Evolutionary conservation across 2,113 vertebrate species (phyloP).

Genomic region (Burhinus bistriatus): DNA sequence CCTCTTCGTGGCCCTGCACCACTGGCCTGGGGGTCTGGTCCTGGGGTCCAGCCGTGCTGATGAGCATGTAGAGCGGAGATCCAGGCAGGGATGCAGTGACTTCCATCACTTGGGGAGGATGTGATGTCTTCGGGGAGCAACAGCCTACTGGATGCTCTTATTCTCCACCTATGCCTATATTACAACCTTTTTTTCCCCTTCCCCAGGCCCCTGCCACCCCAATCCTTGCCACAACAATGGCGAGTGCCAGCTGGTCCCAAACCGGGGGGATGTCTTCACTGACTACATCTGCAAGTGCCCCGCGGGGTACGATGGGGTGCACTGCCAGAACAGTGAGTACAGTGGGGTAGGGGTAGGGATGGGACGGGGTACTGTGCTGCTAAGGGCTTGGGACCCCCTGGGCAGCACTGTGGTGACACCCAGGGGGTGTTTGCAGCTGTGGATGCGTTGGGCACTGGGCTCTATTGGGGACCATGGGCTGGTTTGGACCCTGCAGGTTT

Average conservation of each 20-base stretch:
- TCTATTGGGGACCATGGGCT: background rate
- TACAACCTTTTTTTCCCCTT: background rate
- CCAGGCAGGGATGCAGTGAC: background rate
- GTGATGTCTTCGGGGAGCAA: background rate
- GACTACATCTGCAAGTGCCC: slow-evolving; percentile 88
- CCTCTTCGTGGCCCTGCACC: accelerated
- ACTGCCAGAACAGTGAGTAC: slow-evolving; percentile 90
- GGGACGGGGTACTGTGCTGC: no score
- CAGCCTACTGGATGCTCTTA: background rate
- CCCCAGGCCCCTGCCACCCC: slow-evolving; percentile 85
- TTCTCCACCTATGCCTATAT: background rate
- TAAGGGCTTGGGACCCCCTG: background rate
- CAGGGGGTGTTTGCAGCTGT: background rate
- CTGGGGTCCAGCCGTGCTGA: background rate
- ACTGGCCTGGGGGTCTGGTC: background rate
- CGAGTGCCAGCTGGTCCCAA: slow-evolving; percentile 73
- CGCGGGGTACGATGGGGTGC: slow-evolving; percentile 79
- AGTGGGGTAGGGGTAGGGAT: no score
- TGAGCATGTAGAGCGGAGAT: background rate
- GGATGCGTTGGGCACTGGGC: background rate
- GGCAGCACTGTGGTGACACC: background rate
- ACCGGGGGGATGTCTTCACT: slow-evolving; percentile 86
- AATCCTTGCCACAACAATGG: slow-evolving; percentile 89
- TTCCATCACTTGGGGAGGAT: background rate
- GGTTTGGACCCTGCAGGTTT: background rate